phyloP scores from a whole-genome alignment of 2,888 invertebrate species.

The Diplolepis rosae region DNA sequence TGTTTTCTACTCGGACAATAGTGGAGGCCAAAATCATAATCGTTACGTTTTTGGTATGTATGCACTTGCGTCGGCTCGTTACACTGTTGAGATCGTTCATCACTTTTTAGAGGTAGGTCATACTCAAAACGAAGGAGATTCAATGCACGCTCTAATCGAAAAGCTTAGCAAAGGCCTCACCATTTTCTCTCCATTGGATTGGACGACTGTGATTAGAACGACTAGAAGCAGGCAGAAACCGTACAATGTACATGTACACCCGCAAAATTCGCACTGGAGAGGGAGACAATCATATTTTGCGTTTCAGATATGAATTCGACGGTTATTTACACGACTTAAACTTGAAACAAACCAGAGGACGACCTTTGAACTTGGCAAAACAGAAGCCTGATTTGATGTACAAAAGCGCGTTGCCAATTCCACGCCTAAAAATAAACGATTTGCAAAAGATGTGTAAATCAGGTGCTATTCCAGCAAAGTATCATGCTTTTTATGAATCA shows the following conservation, averaged over 20 bases:
- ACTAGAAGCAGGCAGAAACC: conserved; percentile 34
- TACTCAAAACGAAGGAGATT: conserved; percentile 57
- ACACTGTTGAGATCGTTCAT: conserved; percentile 53
- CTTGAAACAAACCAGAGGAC: conserved; percentile 19
- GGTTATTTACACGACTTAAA: not conserved
- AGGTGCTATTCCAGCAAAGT: not conserved
- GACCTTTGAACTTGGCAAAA: conserved; percentile 22
- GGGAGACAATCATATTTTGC: not conserved
- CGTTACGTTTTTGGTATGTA: conserved; percentile 54
- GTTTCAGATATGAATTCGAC: conserved; percentile 29
- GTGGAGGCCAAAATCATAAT: conserved; percentile 56
- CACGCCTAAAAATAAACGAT: conserved; percentile 30
- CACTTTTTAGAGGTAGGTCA: conserved; percentile 52
- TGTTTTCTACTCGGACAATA: conserved; percentile 58
- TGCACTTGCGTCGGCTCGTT: conserved; percentile 46
- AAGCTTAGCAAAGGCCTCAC: conserved; percentile 35
- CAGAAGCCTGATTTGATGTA: conserved; percentile 6
- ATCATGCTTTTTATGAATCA: not conserved
- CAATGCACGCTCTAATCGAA: conserved; percentile 52
- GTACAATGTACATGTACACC: conserved; percentile 27
- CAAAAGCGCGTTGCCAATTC: conserved; percentile 12
- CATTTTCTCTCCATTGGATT: conserved; percentile 42
- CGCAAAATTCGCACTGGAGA: conserved; percentile 9
- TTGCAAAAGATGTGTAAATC: conserved; percentile 14
- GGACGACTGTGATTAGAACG: conserved; percentile 30